These are phyloP conservation scores for Falco columbarius DNA, from an alignment of 2,797 vertebrate genomes.

Conservation along the genomic window DNA sequence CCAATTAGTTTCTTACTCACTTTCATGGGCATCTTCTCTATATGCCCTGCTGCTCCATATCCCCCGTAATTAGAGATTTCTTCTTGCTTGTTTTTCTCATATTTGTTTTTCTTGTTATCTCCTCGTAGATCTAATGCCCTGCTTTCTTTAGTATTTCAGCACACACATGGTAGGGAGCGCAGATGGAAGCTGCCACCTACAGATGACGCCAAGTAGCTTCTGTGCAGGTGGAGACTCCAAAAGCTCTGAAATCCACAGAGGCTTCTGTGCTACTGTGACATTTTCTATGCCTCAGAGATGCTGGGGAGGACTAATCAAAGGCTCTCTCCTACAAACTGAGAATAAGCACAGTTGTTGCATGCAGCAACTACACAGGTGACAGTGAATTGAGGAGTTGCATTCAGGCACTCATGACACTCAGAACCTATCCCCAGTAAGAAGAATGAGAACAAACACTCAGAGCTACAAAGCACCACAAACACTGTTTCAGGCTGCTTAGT, in stretches of 20 bases:
- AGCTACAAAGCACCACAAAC: not conserved
- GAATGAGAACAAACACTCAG: not conserved
- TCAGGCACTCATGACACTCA: not conserved
- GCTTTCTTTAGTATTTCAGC: not conserved
- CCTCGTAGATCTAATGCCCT: not conserved
- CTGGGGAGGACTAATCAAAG: not conserved
- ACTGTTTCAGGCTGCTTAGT: not conserved
- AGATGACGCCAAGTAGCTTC: not conserved
- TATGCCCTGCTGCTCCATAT: not conserved
- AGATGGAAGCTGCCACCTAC: slow-evolving; percentile 28
- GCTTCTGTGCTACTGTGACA: not conserved
- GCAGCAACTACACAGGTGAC: not conserved
- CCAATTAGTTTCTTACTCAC: slow-evolving; percentile 22
- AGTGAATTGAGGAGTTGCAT: not conserved
- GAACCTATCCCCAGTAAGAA: not conserved
- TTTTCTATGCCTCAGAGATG: not conserved
- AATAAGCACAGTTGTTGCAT: not conserved
- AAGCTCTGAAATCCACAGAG: not conserved
- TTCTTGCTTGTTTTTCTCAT: not conserved
- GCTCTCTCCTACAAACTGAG: rapidly evolving
- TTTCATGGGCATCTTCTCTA: not conserved
- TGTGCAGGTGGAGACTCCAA: not conserved
- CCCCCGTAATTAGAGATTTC: not conserved
- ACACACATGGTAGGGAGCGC: not conserved
- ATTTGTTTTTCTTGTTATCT: not conserved